A percentile compares a stretch with the other conserved stretches of the same genome.
Evolutionary conservation across 2,113 vertebrate species (phyloP).

Genomic region (Okapia johnstoni): DNA sequence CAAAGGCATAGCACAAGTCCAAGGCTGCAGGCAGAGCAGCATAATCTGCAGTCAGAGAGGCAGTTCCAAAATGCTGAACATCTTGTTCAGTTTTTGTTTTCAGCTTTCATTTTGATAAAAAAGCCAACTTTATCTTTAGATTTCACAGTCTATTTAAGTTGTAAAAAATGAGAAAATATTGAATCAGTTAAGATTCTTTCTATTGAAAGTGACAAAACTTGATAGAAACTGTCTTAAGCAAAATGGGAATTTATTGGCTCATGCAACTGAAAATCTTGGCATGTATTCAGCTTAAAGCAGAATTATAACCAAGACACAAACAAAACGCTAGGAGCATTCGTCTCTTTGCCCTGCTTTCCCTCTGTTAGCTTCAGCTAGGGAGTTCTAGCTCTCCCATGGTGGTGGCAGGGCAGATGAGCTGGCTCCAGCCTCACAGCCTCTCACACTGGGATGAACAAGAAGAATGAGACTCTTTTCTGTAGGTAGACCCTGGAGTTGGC

Average conservation of each 20-base stretch:
- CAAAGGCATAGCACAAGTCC: background rate
- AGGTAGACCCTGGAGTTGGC: background rate
- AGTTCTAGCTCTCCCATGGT: fast-evolving
- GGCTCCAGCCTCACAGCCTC: background rate
- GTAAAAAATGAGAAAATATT: conserved; percentile 23
- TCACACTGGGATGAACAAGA: background rate
- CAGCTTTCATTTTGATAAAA: background rate
- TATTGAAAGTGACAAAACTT: conserved; percentile 44
- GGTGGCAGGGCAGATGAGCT: fast-evolving
- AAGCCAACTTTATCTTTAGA: conserved; percentile 5
- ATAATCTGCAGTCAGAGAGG: fast-evolving
- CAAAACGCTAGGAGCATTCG: background rate
- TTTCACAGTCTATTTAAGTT: conserved; percentile 20
- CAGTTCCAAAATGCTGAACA: fast-evolving
- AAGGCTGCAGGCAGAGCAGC: fast-evolving
- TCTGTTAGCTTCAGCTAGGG: fast-evolving
- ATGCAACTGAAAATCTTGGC: background rate
- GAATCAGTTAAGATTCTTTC: conserved; percentile 27
- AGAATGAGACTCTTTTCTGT: background rate
- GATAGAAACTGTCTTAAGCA: conserved; percentile 57
- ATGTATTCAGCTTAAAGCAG: background rate
- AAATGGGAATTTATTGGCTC: conserved; percentile 49
- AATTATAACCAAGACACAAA: background rate
- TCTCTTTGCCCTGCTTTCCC: background rate
- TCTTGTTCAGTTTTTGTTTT: background rate